Conservation (phyloP, 2,113 vertebrate genomes). For the Xenotilapia flavipinnis region DNA sequence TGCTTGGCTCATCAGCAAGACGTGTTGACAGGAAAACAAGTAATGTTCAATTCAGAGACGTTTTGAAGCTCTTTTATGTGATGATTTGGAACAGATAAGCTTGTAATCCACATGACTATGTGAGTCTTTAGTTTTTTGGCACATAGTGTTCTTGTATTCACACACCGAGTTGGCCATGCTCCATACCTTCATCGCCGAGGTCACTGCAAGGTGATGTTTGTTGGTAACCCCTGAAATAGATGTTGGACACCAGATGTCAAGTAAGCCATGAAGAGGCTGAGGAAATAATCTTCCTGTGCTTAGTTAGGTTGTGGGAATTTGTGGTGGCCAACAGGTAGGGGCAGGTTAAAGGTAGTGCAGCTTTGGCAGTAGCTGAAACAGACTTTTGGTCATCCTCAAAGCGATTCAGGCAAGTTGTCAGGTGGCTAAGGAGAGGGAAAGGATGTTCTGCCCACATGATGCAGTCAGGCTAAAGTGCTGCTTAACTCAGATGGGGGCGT, state of each 20-base stretch:
- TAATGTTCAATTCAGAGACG: not conserved
- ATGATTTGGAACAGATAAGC: not conserved
- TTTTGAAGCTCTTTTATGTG: not conserved
- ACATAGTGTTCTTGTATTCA: accelerated
- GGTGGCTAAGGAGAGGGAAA: not conserved
- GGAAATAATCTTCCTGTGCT: not conserved
- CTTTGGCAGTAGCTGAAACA: not conserved
- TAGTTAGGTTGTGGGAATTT: not conserved
- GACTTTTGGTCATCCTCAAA: not conserved
- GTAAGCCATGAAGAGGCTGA: not conserved
- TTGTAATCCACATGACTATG: not conserved
- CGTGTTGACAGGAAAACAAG: not conserved
- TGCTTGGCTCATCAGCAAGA: not conserved
- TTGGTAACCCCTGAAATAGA: not conserved
- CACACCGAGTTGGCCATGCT: not conserved
- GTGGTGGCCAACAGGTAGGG: not conserved
- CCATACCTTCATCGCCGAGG: accelerated
- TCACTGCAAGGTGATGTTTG: not conserved
- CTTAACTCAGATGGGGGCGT: accelerated
- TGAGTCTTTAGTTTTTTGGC: not conserved
- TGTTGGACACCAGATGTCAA: not conserved
- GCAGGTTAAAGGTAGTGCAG: not conserved
- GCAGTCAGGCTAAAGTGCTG: not conserved
- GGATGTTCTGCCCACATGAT: not conserved
- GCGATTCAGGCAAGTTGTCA: not conserved